Percentiles rank a stretch among this genome's conserved stretches.
phyloP scores from a whole-genome alignment of 2,113 vertebrate genomes.

The Saiga tatarica region DNA sequence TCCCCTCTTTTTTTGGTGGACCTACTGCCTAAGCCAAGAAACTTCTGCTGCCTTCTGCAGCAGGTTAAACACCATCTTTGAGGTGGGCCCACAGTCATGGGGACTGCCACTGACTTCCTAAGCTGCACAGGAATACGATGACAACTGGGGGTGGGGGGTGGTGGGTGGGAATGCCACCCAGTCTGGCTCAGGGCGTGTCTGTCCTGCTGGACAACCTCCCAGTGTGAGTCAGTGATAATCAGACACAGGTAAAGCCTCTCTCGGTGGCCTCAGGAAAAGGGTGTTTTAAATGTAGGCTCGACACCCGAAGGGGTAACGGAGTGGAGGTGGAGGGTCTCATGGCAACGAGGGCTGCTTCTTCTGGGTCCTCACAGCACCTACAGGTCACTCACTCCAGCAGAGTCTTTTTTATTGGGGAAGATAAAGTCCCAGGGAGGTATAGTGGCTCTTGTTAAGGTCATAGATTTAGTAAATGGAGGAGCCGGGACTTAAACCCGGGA shows the following conservation, averaged over 20 bases:
- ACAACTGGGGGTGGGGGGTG: background rate
- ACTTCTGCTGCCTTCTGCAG: background rate
- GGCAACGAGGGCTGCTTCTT: background rate
- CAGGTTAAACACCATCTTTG: background rate
- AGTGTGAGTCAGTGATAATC: background rate
- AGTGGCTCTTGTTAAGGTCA: constrained; percentile 5
- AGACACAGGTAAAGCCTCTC: background rate
- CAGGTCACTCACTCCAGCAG: background rate
- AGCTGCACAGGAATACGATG: background rate
- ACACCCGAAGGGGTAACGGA: background rate
- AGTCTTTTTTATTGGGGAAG: background rate
- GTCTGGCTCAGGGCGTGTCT: background rate
- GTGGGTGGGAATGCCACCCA: background rate
- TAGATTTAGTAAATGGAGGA: background rate
- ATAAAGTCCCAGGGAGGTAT: background rate
- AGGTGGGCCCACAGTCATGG: background rate
- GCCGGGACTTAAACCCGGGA: background rate
- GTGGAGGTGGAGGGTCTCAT: background rate
- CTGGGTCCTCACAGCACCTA: background rate
- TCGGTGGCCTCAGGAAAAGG: background rate
- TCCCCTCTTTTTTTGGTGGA: background rate
- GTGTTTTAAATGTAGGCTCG: background rate
- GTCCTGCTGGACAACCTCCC: background rate
- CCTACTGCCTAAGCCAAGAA: background rate
- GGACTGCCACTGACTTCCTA: background rate